phyloP scores from a whole-genome alignment of 92 coral and sea anemone genomes.

The Desmophyllum pertusum region DNA sequence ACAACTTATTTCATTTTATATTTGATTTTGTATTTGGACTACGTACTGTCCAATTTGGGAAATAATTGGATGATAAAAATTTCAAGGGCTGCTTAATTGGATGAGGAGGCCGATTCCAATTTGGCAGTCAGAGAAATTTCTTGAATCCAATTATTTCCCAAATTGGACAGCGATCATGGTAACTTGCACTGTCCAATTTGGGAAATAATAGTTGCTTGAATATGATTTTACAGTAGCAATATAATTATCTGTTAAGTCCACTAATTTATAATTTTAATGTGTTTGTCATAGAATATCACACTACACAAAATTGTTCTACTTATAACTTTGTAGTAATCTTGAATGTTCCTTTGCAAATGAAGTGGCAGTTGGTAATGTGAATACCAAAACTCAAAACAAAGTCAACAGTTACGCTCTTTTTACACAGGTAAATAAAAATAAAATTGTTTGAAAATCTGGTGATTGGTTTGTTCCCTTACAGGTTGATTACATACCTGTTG shows the following conservation, averaged over 20 bases:
- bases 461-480: neutral
- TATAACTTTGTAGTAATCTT: conserved; percentile 30
- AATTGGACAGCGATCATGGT: too few species aligned
- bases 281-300: conserved; percentile 3
- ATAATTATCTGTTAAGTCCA: conserved; percentile 11
- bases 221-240: neutral
- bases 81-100: too few species aligned
- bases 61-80: too few species aligned
- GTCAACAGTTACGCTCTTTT: conserved; percentile 27
- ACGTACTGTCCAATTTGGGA: too few species aligned
- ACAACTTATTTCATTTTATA: too few species aligned
- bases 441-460: neutral
- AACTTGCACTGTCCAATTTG: too few species aligned
- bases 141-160: too few species aligned
- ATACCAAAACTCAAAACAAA: neutral
- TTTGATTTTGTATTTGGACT: neutral
- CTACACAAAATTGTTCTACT: conserved; percentile 19
- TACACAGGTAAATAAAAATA: conserved; percentile 27
- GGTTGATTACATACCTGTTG: too few species aligned
- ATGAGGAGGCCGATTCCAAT: too few species aligned
- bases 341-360: conserved; percentile 21
- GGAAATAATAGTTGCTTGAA: too few species aligned
- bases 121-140: too few species aligned
- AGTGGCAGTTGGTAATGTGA: conserved; percentile 28
- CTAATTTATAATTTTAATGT: conserved; percentile 3